Base-by-base conservation (phyloP, 2,113 vertebrate species). In the Chaenocephalus aceratus region DNA sequence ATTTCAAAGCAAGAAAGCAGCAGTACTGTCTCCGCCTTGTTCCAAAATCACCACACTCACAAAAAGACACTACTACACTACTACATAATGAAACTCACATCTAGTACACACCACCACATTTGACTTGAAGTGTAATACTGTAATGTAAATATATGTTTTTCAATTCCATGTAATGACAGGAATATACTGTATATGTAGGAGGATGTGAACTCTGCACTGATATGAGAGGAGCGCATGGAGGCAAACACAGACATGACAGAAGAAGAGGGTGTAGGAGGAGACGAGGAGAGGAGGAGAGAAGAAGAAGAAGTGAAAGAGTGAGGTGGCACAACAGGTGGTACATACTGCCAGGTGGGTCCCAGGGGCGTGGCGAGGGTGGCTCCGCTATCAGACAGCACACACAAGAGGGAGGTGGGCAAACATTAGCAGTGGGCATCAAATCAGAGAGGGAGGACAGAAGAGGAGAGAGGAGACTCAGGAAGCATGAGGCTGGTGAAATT, bases 331-430 rank as follows among this genome's bases (percentile, higher is more conserved):
- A 95, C 94, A 86, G 92, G 92, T 94, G 91, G 94, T 98, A 98
- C 97, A 97, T 98, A 98, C 97, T 96, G 97, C 95, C 91, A 97
- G 96, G 95, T 96, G 96, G 93, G 94, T 96, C 94, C 96, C 96
- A 84, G 96, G 95, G 91, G 94, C 94, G 92, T 94, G 93, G 93
- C 96, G 96, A 90, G 94, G 94, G 93, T 95, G 95, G 95, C 93
- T 97, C 96, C 96, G 96, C 96, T 97, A 95, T 95, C 88, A 91
- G 95, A 95, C 95, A 93, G 95, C 96, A 96, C 94, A 96, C 94
- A 96, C 93, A 96, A 93, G 94, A 96, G 91, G 96, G 93, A 95
- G 94, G 95, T 88, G 90, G 94, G 88, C 94, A 95, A 83, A 93
- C 93, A 92, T 95, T 96, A 96, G 94, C 94, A 93, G 95, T 78